Percentiles rank a stretch among this genome's conserved stretches.
phyloP scores from a whole-genome alignment of 1,140 invertebrate genomes.

The Drosophila cardini region DNA sequence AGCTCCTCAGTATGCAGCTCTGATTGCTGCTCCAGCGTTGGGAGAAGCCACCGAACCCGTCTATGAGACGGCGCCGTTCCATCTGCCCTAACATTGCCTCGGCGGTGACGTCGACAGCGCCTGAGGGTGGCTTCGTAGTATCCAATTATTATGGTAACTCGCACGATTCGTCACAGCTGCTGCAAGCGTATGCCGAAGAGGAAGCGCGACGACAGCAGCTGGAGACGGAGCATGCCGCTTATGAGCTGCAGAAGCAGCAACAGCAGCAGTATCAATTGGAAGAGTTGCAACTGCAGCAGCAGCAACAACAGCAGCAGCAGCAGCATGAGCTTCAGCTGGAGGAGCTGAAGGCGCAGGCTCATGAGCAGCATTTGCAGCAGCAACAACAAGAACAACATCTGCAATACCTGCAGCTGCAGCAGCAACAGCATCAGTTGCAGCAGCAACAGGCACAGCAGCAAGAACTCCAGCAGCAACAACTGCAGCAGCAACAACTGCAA shows the following conservation, averaged over 20 bases:
- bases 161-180: constrained; percentile 70
- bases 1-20: constrained; percentile 74
- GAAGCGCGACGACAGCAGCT: constrained; percentile 69
- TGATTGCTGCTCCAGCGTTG: constrained; percentile 74
- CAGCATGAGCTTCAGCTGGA: constrained; percentile 59
- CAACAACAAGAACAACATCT: constrained; percentile 36
- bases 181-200: constrained; percentile 75
- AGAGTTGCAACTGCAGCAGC: constrained; percentile 59
- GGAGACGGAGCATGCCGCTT: constrained; percentile 70
- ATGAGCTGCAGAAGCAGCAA: constrained; percentile 67
- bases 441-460: constrained; percentile 57
- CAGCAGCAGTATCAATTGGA: constrained; percentile 55
- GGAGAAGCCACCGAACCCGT: constrained; percentile 48
- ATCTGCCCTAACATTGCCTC: constrained; percentile 66
- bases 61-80: constrained; percentile 69
- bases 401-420: constrained; percentile 43
- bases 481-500: constrained; percentile 30
- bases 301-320: constrained; percentile 45
- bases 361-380: constrained; percentile 54
- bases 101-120: constrained; percentile 40
- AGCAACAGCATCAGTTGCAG: constrained; percentile 57
- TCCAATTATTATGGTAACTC: constrained; percentile 77
- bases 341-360: constrained; percentile 58
- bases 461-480: constrained; percentile 48
- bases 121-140: constrained; percentile 77